Base-by-base conservation (phyloP, 2,113 vertebrate species). In the Rhea pennata region DNA sequence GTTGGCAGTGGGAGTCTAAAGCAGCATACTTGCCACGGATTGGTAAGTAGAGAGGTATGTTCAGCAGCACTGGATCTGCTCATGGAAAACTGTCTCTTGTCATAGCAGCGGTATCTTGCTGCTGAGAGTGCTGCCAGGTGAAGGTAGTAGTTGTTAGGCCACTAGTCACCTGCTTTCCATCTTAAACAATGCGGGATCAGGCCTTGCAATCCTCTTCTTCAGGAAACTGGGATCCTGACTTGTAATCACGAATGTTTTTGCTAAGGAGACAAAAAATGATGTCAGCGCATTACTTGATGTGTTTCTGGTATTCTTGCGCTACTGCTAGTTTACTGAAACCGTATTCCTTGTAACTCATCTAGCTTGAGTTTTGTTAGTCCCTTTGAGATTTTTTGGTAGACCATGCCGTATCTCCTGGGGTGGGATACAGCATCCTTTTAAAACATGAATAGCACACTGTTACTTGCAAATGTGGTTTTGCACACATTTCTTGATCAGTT, bases 21-120 rank as follows among this genome's bases (percentile, higher is more conserved):
- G 10, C 22, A 0, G 0, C 0, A 3, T 6, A 2, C 11, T 16
- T 64, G 65, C 44, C 33, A 39, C 11, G 29, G 70, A 27, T 53
- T 71, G 61, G 44, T 23, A 53, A 58, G 59, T 7, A 40, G 51
- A 15, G 64, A 39, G 24, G 3, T 64, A 70, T 40, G 31, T 48
- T 23, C 4, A 6, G 46, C 73, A 89, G 74, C 56, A 48, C 20
- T 56, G 42, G 36, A 6, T 51, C n/a, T 39, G 26, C 40, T 80
- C 10, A 0, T 40, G 80, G 26, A 33, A 5, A 33, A 10, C 64
- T 72, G 39, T 26, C 10, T 31, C 15, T 13, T 26, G 15, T 10
- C 13, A 20, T 16, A 6, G 46, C 33, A 51, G 22, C 9, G 23
- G 23, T 71, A 11, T 71, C 46, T 50, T 48, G 44, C 67, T 10